Conservation (phyloP, 2,113 vertebrate genomes). For the Paramormyrops kingsleyae region DNA sequence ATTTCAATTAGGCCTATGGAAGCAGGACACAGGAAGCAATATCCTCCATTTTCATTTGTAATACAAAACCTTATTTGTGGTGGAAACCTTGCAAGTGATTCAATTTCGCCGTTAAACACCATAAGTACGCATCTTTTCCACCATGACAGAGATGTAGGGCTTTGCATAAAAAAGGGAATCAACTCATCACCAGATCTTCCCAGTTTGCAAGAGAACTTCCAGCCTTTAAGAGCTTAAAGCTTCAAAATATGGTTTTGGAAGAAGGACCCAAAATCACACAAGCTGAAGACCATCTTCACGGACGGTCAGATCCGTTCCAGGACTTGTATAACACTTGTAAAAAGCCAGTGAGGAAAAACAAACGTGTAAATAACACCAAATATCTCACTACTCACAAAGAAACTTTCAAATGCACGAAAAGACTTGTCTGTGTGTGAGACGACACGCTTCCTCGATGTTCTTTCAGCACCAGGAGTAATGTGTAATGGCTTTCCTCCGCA, state of each 20-base stretch:
- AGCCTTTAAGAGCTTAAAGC: not conserved
- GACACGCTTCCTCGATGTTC: not conserved
- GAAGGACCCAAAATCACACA: not conserved
- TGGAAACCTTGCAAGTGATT: not conserved
- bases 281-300: not conserved
- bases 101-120: not conserved
- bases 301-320: not conserved
- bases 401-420: not conserved
- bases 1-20: not conserved
- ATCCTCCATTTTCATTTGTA: not conserved
- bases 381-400: not conserved
- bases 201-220: not conserved
- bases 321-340: not conserved
- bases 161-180: not conserved
- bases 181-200: not conserved
- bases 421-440: not conserved
- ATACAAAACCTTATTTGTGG: not conserved
- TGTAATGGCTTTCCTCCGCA: not conserved
- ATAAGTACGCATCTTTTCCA: not conserved
- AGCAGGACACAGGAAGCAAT: not conserved
- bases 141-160: not conserved
- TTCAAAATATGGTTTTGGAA: not conserved
- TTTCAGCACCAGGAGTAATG: not conserved
- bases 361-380: not conserved
- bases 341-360: not conserved